These are phyloP conservation scores for Spodoptera litura DNA, from an alignment of 1,140 invertebrate genomes.

Conservation along the genomic window DNA sequence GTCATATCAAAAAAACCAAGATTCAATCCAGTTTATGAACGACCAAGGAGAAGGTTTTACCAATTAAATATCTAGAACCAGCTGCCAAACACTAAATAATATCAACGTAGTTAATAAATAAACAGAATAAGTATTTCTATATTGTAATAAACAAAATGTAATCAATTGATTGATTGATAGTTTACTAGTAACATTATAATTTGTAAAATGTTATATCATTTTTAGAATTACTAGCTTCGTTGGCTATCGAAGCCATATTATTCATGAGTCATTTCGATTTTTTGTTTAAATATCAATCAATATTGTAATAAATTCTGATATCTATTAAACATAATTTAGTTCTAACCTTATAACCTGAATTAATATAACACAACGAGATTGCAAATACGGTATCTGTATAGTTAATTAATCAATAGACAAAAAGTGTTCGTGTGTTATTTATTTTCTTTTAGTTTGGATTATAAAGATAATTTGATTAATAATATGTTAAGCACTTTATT, in stretches of 20 bases:
- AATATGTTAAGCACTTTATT: not conserved
- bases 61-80: too few species aligned
- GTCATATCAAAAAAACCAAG: too few species aligned
- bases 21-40: too few species aligned
- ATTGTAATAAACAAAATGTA: conserved; percentile 22
- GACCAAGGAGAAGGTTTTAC: too few species aligned
- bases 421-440: conserved; percentile 19
- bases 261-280: conserved; percentile 29
- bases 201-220: conserved; percentile 22
- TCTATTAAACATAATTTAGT: conserved; percentile 33
- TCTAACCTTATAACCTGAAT: conserved; percentile 32
- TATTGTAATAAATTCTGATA: conserved; percentile 30
- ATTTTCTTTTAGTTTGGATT: not conserved
- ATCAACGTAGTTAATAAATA: not conserved
- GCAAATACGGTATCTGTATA: not conserved
- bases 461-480: conserved; percentile 5
- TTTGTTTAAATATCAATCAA: conserved; percentile 36
- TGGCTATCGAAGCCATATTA: conserved; percentile 1
- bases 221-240: conserved; percentile 25
- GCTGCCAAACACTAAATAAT: not conserved
- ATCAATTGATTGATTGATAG: conserved; percentile 30
- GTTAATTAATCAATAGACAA: conserved; percentile 1
- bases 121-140: not conserved
- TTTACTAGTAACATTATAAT: conserved; percentile 8
- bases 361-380: conserved; percentile 12